Percentiles rank a stretch among this genome's conserved stretches.
phyloP scores from a whole-genome alignment of 2,888 invertebrate species.

The Xiphydria camelus region DNA sequence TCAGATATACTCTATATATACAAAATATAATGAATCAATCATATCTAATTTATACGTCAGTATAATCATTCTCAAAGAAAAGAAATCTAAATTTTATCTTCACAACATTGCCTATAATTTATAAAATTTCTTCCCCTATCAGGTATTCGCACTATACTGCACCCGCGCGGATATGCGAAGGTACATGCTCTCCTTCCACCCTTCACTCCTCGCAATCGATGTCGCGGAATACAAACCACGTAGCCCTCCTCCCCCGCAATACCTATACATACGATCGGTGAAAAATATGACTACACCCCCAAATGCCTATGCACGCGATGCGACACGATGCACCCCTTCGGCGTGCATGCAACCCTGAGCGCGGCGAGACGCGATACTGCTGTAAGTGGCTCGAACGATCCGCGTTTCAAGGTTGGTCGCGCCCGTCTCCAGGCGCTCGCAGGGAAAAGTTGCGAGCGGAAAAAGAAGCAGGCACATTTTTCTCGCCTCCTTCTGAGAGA shows the following conservation, averaged over 20 bases:
- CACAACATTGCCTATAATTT: no score
- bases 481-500: conserved; percentile 50
- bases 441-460: conserved; percentile 35
- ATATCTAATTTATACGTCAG: no score
- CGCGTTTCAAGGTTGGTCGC: conserved; percentile 26
- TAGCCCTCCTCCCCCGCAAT: not conserved
- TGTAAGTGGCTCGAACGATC: conserved; percentile 43
- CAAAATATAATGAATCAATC: no score
- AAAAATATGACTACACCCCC: not conserved
- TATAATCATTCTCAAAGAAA: no score
- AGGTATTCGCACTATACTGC: no score
- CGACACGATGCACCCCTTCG: conserved; percentile 31
- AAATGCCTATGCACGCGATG: not conserved
- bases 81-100: no score
- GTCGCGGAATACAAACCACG: not conserved
- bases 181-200: no score
- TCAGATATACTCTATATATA: no score
- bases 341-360: conserved; percentile 46
- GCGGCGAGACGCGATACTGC: conserved; percentile 51
- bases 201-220: not conserved
- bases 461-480: conserved; percentile 49
- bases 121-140: no score
- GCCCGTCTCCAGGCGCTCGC: conserved; percentile 38
- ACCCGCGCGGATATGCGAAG: no score
- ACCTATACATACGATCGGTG: not conserved